A percentile compares a stretch with the other conserved stretches of the same genome.
phyloP scores from a whole-genome alignment of 2,797 vertebrate genomes.

The Columba guinea region DNA sequence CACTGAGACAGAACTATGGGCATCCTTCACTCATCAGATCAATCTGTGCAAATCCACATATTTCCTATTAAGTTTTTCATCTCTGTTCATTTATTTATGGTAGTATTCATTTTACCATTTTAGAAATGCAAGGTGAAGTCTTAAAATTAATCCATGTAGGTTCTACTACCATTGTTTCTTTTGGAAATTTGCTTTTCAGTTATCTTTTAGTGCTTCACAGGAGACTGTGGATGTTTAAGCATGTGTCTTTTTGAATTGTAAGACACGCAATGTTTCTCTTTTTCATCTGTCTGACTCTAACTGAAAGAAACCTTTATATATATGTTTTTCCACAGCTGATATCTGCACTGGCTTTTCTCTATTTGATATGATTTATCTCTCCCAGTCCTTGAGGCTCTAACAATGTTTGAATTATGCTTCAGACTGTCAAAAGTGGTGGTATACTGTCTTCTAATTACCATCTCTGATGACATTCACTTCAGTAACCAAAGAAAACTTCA shows the following conservation, averaged over 20 bases:
- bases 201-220: not conserved
- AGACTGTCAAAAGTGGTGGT: not conserved
- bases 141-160: not conserved
- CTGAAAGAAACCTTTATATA: not conserved
- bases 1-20: not conserved
- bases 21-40: not conserved
- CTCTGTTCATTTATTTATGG: not conserved
- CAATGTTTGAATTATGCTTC: not conserved
- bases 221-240: not conserved
- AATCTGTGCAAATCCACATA: not conserved
- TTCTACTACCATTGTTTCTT: not conserved
- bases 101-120: not conserved
- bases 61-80: not conserved
- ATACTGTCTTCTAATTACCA: not conserved
- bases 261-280: not conserved
- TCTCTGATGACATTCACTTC: not conserved
- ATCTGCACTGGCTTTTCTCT: not conserved
- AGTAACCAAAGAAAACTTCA: not conserved
- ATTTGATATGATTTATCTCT: conserved; percentile 20
- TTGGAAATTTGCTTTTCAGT: not conserved
- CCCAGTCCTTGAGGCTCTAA: not conserved
- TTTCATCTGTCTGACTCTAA: not conserved
- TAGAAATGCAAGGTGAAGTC: not conserved
- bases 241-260: not conserved
- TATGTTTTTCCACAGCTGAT: not conserved